Conservation (phyloP, 2,113 vertebrate species). For the Elephantulus edwardii region DNA sequence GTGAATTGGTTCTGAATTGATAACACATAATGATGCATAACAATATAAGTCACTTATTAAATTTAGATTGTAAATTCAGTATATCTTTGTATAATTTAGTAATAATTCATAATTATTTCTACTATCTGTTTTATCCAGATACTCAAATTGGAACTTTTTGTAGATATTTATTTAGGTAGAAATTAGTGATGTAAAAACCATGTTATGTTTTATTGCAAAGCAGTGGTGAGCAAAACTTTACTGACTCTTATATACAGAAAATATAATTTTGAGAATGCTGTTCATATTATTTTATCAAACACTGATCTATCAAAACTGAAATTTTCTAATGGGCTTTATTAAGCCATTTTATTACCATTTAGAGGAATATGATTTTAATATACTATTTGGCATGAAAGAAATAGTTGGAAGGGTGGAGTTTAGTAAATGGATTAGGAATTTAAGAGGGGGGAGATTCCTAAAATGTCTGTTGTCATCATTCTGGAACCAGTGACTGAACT, state of each 20-base stretch:
- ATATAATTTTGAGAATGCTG: neutral
- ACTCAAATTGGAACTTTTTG: neutral
- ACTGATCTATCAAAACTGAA: slow-evolving; percentile 7
- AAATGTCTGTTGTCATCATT: neutral
- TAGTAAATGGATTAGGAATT: neutral
- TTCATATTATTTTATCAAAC: slow-evolving; percentile 5
- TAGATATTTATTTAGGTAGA: neutral
- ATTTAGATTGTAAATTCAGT: neutral
- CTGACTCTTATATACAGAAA: neutral
- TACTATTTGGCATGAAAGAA: slow-evolving; percentile 16
- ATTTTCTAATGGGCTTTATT: neutral
- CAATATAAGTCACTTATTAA: neutral
- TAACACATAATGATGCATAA: too few relatives aligned
- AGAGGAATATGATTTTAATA: neutral
- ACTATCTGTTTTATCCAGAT: neutral
- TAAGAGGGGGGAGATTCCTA: neutral
- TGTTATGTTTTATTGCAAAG: slow-evolving; percentile 8
- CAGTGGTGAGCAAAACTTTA: neutral
- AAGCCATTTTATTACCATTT: slow-evolving; percentile 21
- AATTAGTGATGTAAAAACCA: neutral
- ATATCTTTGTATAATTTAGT: neutral
- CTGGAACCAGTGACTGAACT: neutral
- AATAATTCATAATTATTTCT: slow-evolving; percentile 40
- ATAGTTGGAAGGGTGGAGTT: neutral
- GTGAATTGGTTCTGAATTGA: too few relatives aligned